Evolutionary conservation across 2,113 vertebrate genomes (phyloP).

Genomic region (Microcebus jonahi): DNA sequence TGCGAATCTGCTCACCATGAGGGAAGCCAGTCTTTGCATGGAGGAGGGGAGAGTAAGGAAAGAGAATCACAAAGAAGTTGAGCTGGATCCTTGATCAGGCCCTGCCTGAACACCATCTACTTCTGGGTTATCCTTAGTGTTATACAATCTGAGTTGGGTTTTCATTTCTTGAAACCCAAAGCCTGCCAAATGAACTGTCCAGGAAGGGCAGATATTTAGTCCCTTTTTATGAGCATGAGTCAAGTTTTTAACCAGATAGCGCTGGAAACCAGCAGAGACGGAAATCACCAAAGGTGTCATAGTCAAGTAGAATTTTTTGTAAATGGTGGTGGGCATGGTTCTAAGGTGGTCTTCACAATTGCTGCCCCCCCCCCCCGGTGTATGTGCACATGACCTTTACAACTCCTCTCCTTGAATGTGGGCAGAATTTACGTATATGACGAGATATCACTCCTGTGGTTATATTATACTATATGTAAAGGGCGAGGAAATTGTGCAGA

Average conservation of each 20-base stretch:
- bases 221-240: neutral
- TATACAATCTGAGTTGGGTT: neutral
- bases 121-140: neutral
- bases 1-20: rapidly evolving
- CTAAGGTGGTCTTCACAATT: neutral
- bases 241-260: neutral
- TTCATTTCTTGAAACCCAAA: neutral
- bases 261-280: neutral
- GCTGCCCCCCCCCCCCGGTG: rapidly evolving
- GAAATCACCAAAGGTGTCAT: neutral
- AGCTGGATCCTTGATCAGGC: neutral
- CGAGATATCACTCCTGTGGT: no score
- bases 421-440: neutral
- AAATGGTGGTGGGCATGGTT: neutral
- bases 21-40: neutral
- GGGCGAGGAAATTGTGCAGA: neutral
- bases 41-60: neutral
- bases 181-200: neutral
- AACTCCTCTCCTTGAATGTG: no score
- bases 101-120: neutral
- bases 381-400: neutral
- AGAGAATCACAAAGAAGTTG: neutral
- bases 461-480: no score
- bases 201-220: neutral
- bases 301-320: neutral